These are phyloP conservation scores for Synergus itoensis DNA, from an alignment of 2,888 invertebrate genomes.

Conservation along the genomic window DNA sequence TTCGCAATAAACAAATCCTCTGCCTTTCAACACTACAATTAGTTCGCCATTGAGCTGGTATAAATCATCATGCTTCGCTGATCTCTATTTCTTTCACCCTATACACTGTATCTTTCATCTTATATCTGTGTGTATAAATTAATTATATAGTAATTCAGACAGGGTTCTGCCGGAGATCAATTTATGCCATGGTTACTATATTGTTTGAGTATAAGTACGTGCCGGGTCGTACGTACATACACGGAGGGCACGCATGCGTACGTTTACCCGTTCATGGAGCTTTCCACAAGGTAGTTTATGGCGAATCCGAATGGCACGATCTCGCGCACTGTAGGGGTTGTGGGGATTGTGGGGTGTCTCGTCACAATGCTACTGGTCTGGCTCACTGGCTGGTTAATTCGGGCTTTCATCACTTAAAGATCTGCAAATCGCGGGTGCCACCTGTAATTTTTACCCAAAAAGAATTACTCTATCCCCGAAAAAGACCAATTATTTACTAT, in stretches of 20 bases:
- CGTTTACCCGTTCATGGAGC: conserved; percentile 37
- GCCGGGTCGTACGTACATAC: background rate
- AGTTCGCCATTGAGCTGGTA: no score
- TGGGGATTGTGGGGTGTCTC: conserved; percentile 9
- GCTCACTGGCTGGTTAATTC: conserved; percentile 1
- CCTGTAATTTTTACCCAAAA: background rate
- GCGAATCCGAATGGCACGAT: conserved; percentile 68
- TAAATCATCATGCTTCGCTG: no score
- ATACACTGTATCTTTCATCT: no score
- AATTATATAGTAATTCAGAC: conserved; percentile 1
- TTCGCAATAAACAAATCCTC: no score
- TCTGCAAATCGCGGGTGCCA: background rate
- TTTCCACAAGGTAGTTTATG: conserved; percentile 58
- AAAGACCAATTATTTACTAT: background rate
- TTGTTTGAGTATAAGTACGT: background rate
- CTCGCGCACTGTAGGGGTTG: conserved; percentile 59
- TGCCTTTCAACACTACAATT: no score
- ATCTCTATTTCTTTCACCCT: no score
- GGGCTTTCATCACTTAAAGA: conserved; percentile 9
- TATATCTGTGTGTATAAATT: background rate
- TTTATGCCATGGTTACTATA: conserved; percentile 10
- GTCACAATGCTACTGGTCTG: conserved; percentile 49
- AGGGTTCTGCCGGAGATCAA: background rate
- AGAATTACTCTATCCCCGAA: background rate
- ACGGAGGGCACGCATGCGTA: conserved; percentile 48